Evolutionary conservation across 2,113 vertebrate genomes (phyloP).

Genomic region (Tragelaphus strepsiceros): DNA sequence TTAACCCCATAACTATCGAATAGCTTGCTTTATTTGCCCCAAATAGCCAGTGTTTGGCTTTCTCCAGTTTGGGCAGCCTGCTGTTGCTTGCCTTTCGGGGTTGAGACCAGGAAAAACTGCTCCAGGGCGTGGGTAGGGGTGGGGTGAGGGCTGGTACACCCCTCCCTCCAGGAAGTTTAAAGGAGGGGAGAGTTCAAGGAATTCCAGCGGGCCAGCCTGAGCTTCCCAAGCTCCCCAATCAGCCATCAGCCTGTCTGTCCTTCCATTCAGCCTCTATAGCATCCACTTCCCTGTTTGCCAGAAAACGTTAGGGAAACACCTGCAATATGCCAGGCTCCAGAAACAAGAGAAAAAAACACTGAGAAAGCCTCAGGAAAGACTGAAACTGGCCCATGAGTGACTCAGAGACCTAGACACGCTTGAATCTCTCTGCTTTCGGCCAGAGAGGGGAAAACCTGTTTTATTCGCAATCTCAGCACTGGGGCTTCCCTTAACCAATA

Average conservation of each 20-base stretch:
- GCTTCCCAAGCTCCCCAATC: not conserved
- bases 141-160: no score
- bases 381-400: not conserved
- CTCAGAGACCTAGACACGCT: constrained; percentile 28
- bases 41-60: not conserved
- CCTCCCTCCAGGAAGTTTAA: not conserved
- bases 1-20: not conserved
- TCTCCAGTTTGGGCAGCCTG: not conserved
- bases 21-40: not conserved
- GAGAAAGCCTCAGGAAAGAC: not conserved
- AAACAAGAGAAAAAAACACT: not conserved
- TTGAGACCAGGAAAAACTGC: not conserved
- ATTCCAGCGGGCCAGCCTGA: not conserved
- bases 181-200: not conserved
- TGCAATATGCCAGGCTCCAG: not conserved
- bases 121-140: fast-evolving
- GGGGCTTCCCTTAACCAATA: not conserved
- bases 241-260: not conserved
- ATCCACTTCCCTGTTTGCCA: not conserved
- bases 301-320: not conserved
- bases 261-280: not conserved
- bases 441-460: constrained; percentile 37
- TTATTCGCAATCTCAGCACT: not conserved
- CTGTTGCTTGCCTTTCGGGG: not conserved
- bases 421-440: not conserved